Conservation (phyloP, 2,113 vertebrate species). For the Tetraodon nigroviridis region DNA sequence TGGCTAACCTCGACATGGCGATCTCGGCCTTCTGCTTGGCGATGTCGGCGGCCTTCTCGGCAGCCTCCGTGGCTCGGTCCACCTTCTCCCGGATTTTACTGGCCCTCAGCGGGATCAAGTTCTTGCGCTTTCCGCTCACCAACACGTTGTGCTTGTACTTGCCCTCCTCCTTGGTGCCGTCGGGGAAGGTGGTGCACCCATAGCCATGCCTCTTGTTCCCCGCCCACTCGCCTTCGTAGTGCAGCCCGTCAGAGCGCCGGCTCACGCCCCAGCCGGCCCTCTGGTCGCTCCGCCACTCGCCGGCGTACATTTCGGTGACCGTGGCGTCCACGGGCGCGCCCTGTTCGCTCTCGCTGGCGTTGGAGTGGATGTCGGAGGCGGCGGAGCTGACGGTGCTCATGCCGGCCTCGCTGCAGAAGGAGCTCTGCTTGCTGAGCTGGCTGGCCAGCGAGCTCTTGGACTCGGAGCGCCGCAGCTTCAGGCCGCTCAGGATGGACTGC, state of each 20-base stretch:
- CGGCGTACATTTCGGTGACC: slow-evolving; percentile 91
- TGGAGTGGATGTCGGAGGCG: slow-evolving; percentile 94
- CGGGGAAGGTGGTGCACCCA: slow-evolving; percentile 94
- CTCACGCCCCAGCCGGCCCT: slow-evolving; percentile 89
- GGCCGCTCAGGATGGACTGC: slow-evolving; percentile 90
- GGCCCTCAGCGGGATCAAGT: slow-evolving; percentile 92
- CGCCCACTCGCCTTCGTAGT: slow-evolving; percentile 92
- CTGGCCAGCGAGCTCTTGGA: slow-evolving; percentile 97
- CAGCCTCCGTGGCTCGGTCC: slow-evolving; percentile 89
- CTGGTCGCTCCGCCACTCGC: slow-evolving; percentile 95
- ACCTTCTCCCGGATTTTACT: slow-evolving; percentile 98
- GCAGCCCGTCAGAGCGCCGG: slow-evolving; percentile 90
- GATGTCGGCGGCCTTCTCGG: slow-evolving; percentile 87
- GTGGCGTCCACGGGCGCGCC: slow-evolving; percentile 93
- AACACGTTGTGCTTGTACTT: slow-evolving; percentile 97
- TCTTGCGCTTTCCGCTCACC: slow-evolving; percentile 95
- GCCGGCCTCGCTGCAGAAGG: slow-evolving; percentile 95
- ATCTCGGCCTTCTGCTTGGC: slow-evolving; percentile 98
- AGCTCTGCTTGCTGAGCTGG: slow-evolving; percentile 98
- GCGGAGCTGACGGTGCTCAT: slow-evolving; percentile 97
- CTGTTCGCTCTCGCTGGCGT: slow-evolving; percentile 88
- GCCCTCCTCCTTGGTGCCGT: slow-evolving; percentile 96
- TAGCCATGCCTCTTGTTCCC: slow-evolving; percentile 93
- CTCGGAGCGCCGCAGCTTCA: slow-evolving; percentile 92
- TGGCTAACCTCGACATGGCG: slow-evolving; percentile 85